Percentiles rank a stretch among this genome's conserved stretches.
Conservation (phyloP, 2,113 vertebrate species). For the Potamarius usumacintae region DNA sequence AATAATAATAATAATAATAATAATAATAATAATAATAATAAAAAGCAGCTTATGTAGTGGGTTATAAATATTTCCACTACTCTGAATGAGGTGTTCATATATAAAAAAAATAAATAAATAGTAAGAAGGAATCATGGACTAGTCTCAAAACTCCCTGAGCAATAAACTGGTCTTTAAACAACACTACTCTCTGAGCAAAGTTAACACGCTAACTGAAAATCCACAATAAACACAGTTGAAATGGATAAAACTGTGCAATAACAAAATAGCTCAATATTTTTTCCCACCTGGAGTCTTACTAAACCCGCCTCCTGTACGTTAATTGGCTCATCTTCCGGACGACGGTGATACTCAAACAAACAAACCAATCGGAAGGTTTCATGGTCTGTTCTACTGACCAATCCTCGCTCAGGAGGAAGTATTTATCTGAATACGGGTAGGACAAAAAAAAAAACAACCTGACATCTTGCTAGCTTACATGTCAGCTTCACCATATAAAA, state of each 20-base stretch:
- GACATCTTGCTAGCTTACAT: neutral
- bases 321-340: neutral
- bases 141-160: neutral
- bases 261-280: neutral
- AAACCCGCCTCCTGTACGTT: neutral
- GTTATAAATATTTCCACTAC: neutral
- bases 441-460: neutral
- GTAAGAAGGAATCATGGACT: neutral
- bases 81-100: neutral
- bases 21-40: too few relatives aligned
- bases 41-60: neutral
- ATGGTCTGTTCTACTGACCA: neutral
- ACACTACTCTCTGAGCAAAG: neutral
- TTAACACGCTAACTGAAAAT: neutral
- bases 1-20: neutral
- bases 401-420: neutral
- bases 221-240: neutral
- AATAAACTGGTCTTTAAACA: neutral
- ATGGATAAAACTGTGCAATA: neutral
- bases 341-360: neutral
- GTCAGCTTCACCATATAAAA: neutral
- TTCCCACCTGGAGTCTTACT: slow-evolving; percentile 3
- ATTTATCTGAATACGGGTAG: neutral
- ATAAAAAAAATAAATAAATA: neutral
- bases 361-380: neutral